A percentile compares a stretch with the other conserved stretches of the same genome.
phyloP scores from a whole-genome alignment of 1,140 invertebrate species.

The Penaeus indicus region DNA sequence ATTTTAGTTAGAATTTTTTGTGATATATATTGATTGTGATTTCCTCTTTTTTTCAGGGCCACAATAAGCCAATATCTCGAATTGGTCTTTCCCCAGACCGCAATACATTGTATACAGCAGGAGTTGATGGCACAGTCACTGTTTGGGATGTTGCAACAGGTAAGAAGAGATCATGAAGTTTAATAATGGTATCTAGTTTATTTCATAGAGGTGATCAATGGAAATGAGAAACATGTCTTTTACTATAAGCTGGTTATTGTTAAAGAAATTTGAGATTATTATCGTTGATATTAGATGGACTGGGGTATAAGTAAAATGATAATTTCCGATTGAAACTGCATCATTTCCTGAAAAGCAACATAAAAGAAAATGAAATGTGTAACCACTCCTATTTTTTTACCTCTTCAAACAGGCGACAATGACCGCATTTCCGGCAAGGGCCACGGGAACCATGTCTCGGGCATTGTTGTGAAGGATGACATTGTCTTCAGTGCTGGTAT shows the following conservation, averaged over 20 bases:
- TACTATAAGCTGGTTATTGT: too few species aligned
- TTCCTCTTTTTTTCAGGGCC: constrained; percentile 77
- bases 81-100: constrained; percentile 84
- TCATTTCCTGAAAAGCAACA: too few species aligned
- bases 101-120: constrained; percentile 88
- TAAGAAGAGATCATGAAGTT: constrained; percentile 1
- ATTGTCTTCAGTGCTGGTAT: constrained; percentile 89
- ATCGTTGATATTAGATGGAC: too few species aligned
- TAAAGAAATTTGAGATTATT: too few species aligned
- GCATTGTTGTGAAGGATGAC: constrained; percentile 73
- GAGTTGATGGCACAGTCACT: constrained; percentile 92
- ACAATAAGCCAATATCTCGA: constrained; percentile 98
- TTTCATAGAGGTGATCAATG: background rate
- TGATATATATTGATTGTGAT: too few species aligned
- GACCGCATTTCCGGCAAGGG: constrained; percentile 84
- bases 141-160: constrained; percentile 84
- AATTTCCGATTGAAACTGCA: too few species aligned
- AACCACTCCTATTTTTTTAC: background rate
- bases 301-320: too few species aligned
- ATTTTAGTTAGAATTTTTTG: too few species aligned
- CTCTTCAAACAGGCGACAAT: constrained; percentile 76
- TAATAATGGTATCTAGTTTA: background rate
- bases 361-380: constrained; percentile 70
- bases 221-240: background rate
- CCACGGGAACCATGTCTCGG: constrained; percentile 95